Conservation (phyloP, 35 echinoderm and acorn worm genomes). For the Chiridota heheva region DNA sequence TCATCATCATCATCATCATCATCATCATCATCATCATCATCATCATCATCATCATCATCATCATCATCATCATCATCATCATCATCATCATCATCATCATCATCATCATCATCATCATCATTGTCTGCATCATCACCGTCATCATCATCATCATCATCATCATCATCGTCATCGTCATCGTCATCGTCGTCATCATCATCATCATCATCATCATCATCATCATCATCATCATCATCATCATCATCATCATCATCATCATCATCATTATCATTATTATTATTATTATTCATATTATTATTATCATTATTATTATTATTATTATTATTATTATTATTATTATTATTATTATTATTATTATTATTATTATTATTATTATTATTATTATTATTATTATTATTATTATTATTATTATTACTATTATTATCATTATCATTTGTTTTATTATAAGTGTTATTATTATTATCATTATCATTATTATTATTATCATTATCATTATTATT, state of each 20-base stretch:
- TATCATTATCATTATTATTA: no score
- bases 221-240: background rate
- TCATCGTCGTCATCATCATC: background rate
- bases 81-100: background rate
- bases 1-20: slow-evolving; percentile 16
- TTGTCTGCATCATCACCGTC: background rate
- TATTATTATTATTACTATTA: no score
- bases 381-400: no score
- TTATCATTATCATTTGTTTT: no score
- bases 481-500: no score
- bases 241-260: background rate
- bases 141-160: slow-evolving; percentile 5
- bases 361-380: no score
- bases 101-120: slow-evolving; percentile 1
- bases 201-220: background rate
- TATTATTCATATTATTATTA: background rate
- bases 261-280: background rate
- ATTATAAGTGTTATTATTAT: no score
- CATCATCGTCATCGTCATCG: background rate
- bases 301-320: background rate
- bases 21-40: background rate
- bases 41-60: background rate
- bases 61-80: slow-evolving; percentile 3
- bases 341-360: no score
- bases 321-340: background rate